Conservation (phyloP, 2,113 vertebrate species). For the Tragelaphus imberbis region DNA sequence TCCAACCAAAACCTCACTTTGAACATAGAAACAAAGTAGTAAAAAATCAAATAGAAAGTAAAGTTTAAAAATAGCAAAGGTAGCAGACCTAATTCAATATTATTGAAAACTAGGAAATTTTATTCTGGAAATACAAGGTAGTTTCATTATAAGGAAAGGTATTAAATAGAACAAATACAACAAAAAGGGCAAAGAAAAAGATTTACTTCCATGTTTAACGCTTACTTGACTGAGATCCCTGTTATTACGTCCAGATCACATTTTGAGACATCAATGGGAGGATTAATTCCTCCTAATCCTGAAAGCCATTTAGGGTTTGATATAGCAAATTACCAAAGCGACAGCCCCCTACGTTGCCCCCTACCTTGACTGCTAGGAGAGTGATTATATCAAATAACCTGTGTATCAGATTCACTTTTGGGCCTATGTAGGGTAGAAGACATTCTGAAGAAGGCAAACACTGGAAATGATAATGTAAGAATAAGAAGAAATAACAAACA, state of each 20-base stretch:
- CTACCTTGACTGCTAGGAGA: not conserved
- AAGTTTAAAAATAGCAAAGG: not conserved
- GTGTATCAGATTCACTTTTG: not conserved
- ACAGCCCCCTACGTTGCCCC: not conserved
- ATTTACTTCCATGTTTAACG: not conserved
- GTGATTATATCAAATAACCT: not conserved
- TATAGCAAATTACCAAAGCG: not conserved
- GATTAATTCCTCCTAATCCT: not conserved
- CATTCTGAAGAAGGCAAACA: not conserved
- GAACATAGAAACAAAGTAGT: not conserved
- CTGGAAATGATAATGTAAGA: not conserved
- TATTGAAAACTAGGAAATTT: not conserved
- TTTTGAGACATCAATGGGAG: not conserved
- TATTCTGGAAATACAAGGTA: not conserved
- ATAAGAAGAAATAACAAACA: not conserved
- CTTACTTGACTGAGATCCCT: not conserved
- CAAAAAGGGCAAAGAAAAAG: not conserved
- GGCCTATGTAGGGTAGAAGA: not conserved
- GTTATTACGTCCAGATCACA: not conserved
- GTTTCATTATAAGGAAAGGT: not conserved
- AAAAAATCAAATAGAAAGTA: not conserved
- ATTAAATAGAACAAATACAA: not conserved
- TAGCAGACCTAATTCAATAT: not conserved
- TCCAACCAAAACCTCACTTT: not conserved
- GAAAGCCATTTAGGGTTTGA: constrained; percentile 22